Evolutionary conservation across 2,113 vertebrate species (phyloP).

Genomic region (Dicentrarchus labrax): DNA sequence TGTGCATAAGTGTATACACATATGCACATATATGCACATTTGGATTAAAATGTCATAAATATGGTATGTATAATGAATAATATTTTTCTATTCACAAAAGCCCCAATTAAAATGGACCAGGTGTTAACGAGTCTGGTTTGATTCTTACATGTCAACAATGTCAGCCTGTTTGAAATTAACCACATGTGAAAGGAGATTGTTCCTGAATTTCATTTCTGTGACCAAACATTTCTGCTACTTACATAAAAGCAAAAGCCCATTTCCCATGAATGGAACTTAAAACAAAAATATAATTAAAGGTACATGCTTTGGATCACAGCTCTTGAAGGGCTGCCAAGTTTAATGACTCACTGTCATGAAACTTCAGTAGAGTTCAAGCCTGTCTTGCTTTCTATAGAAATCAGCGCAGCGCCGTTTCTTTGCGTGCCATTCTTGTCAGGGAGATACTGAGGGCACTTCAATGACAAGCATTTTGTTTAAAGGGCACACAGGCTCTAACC

Average conservation of each 20-base stretch:
- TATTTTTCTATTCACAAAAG: background rate
- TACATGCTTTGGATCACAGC: slow-evolving; percentile 69
- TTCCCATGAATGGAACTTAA: slow-evolving; percentile 53
- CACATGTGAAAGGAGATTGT: slow-evolving; percentile 63
- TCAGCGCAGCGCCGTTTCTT: background rate
- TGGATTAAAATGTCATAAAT: too few relatives aligned
- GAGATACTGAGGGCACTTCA: slow-evolving; percentile 1
- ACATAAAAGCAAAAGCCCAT: slow-evolving; percentile 57
- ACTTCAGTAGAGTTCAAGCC: slow-evolving; percentile 8
- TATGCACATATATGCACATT: too few relatives aligned
- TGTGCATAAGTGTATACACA: background rate
- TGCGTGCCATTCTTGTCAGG: background rate
- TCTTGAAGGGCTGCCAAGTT: slow-evolving; percentile 23
- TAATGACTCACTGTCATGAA: slow-evolving; percentile 47
- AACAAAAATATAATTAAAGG: slow-evolving; percentile 67
- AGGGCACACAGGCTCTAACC: background rate
- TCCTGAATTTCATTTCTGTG: slow-evolving; percentile 42
- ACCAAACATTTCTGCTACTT: slow-evolving; percentile 55
- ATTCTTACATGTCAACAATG: slow-evolving; percentile 68
- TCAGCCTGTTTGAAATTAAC: slow-evolving; percentile 68
- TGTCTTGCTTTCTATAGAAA: background rate
- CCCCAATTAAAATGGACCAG: slow-evolving; percentile 16
- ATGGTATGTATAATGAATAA: slow-evolving; percentile 9
- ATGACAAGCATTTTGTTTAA: background rate
- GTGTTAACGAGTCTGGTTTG: slow-evolving; percentile 74